Evolutionary conservation across 2,797 vertebrate species (phyloP), one percentile per base, ranked within the genome.

Genomic region (Dipus sagitta): DNA sequence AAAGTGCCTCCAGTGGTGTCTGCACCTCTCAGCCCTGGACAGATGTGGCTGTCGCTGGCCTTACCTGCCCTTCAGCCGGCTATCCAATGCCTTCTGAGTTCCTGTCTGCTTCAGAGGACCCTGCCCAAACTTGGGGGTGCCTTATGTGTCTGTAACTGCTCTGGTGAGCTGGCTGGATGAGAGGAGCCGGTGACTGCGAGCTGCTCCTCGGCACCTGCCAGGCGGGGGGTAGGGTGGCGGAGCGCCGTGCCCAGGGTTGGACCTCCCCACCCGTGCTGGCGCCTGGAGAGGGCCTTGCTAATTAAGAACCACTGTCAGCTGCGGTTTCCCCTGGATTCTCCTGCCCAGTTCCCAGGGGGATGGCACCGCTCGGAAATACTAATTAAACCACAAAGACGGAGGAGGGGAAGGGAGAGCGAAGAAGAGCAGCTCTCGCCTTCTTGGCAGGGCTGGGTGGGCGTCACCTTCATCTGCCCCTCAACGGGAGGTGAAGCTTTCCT

Each of bases 301-400:
- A 97, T 98, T 98, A 97, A 97, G 97, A 97, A 96, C 91, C 94
- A 42, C 96, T 91, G 95, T 97, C 97, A 96, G 92, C 97, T 91
- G 97, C 34, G 91, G 95, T 96, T 90, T 96, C 90, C 96, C 96
- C 96, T 94, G 58, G 72, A 91, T 94, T 79, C 95, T 97, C 96
- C 95, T 94, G 30, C 96, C 52, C 64, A 60, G 79, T 96, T 97
- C 98, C 97, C 96, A 74, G 95, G 82, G 97, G 97, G 96, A 92
- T 93, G 85, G 93, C 95, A 83, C 95, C 94, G 92, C 97, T 97
- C 95, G 96, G 97, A 98, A 98, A 96, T 93, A 95, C 97, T 97
- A 97, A 97, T 97, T 97, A 98, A 98, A 97, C 96, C 97, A 97
- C 93, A 88, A 91, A 97, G 96, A 91, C 0, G 52, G 91, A 24